These are phyloP conservation scores for Hydrolagus colliei DNA, from an alignment of 2,797 vertebrate genomes.

Conservation along the genomic window DNA sequence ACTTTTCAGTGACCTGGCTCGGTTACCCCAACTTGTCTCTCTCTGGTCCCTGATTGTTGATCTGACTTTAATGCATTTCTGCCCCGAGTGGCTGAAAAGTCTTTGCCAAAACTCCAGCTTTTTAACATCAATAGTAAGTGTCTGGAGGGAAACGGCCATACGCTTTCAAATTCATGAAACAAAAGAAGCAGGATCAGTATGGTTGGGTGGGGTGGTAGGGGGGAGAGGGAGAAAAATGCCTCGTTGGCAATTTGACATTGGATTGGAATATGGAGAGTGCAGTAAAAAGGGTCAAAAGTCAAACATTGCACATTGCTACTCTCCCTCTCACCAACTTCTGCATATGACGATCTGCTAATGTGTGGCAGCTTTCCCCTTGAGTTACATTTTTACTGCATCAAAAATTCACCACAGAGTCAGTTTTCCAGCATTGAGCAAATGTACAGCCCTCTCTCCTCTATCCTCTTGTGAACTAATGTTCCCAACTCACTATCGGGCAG, in stretches of 20 bases:
- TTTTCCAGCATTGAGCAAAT: background rate
- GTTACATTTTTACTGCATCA: background rate
- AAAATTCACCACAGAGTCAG: background rate
- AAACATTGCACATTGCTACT: background rate
- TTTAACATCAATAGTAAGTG: background rate
- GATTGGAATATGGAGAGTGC: background rate
- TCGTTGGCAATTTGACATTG: background rate
- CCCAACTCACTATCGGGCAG: too few relatives aligned
- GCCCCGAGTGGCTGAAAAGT: background rate
- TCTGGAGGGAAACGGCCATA: background rate
- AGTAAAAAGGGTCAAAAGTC: background rate
- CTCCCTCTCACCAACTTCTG: background rate
- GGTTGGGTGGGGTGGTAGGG: too few relatives aligned
- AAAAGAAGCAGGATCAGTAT: too few relatives aligned
- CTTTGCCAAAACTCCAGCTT: background rate
- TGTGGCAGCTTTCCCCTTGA: background rate
- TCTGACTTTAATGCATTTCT: background rate
- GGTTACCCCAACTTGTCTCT: too few relatives aligned
- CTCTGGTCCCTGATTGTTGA: too few relatives aligned
- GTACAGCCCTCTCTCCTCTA: too few relatives aligned
- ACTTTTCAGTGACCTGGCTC: background rate
- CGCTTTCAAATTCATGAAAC: background rate
- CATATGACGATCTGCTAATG: background rate
- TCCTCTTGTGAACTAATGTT: too few relatives aligned
- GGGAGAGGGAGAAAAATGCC: background rate